These are phyloP conservation scores for Steinernema khuongi DNA, from an alignment of 1,140 invertebrate genomes.

Conservation along the genomic window DNA sequence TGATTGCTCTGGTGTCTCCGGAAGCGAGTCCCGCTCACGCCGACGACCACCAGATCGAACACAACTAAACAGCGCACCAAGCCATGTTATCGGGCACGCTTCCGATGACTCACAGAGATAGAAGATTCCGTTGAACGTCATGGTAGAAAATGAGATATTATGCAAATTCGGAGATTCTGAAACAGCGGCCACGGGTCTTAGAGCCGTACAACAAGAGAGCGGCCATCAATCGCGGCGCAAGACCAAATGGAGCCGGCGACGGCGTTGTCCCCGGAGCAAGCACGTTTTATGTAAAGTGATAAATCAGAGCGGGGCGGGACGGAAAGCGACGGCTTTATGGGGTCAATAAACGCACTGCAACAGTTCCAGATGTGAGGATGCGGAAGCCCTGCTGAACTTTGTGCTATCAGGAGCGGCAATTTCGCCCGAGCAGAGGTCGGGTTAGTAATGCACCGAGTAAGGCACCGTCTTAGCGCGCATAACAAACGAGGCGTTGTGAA, in stretches of 20 bases:
- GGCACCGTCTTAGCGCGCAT: not conserved
- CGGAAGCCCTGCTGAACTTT: not conserved
- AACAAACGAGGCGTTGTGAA: not conserved
- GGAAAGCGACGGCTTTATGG: not conserved
- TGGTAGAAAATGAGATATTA: not conserved
- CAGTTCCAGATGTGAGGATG: not conserved
- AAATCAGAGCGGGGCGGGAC: slow-evolving; percentile 10
- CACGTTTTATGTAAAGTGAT: slow-evolving; percentile 17
- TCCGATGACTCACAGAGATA: not conserved
- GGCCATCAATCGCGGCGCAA: not conserved
- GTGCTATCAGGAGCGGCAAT: too few relatives aligned
- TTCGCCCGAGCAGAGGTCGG: not conserved
- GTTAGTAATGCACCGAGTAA: too few relatives aligned
- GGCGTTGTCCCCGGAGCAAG: not conserved
- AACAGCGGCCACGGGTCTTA: not conserved
- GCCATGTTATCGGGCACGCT: not conserved
- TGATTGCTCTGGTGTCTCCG: not conserved
- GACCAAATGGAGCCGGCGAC: slow-evolving; percentile 8
- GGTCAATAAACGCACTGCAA: slow-evolving; percentile 4
- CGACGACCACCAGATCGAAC: not conserved
- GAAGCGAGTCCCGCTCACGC: not conserved
- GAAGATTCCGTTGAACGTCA: slow-evolving; percentile 6
- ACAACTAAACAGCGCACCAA: not conserved
- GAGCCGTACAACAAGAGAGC: not conserved
- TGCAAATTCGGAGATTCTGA: slow-evolving; percentile 9